phyloP scores from a whole-genome alignment of 2,888 invertebrate genomes.

The Tetranychus truncatus region DNA sequence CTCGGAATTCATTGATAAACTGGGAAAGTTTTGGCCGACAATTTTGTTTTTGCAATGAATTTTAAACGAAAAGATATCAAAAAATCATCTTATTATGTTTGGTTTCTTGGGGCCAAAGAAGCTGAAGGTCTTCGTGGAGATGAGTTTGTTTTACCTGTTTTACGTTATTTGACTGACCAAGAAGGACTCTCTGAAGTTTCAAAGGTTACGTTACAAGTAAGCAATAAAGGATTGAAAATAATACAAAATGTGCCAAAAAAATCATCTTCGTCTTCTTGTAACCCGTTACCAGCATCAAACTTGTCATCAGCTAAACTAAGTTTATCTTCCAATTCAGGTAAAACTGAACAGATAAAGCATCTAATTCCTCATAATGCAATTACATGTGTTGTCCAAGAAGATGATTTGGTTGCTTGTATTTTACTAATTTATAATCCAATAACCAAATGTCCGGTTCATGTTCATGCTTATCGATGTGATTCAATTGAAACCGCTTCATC shows the following conservation, averaged over 20 bases:
- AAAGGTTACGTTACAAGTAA: conserved; percentile 63
- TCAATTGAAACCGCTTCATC: conserved; percentile 77
- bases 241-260: conserved; percentile 50
- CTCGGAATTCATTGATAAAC: too few species aligned
- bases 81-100: conserved; percentile 38
- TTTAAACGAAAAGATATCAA: conserved; percentile 29
- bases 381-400: conserved; percentile 70
- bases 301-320: not conserved
- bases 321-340: conserved; percentile 14
- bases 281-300: conserved; percentile 6
- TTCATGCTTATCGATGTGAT: conserved; percentile 76
- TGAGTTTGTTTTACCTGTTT: conserved; percentile 62
- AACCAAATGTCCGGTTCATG: conserved; percentile 81
- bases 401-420: conserved; percentile 82
- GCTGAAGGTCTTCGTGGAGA: conserved; percentile 67
- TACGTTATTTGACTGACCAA: conserved; percentile 61
- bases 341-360: conserved; percentile 50
- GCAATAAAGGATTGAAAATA: conserved; percentile 81
- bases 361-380: conserved; percentile 83
- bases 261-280: not conserved
- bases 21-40: too few species aligned
- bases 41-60: conserved; percentile 25
- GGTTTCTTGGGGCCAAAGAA: conserved; percentile 80
- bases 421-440: conserved; percentile 80
- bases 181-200: conserved; percentile 68